Base-by-base conservation (phyloP, 2,113 vertebrate genomes). In the Cygnus atratus region DNA sequence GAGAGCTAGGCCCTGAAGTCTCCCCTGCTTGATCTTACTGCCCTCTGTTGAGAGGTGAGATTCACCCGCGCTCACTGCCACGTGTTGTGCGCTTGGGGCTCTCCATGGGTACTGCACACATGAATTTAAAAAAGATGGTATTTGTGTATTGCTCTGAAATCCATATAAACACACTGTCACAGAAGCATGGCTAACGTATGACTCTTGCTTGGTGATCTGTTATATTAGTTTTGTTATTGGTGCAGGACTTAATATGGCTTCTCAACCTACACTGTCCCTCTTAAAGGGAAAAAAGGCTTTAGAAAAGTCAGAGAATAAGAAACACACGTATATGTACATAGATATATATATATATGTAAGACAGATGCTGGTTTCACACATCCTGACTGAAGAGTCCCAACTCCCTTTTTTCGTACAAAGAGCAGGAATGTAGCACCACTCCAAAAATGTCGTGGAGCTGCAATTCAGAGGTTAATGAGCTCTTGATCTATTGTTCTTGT, bases 401-500 rank as follows among this genome's bases (percentile, higher is more conserved):
- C 39, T 88, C 17, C 8, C 13, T 72, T 48, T 44, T 33, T 71
- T 31, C 20, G 21, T 41, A 10, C 37, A 1, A 2, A 4, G 61
- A 76, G 79, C 44, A 88, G 84, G 68, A 55, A 70, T 29, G 35
- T 17, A 93, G 68, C 66, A 65, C 65, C 84, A 48, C 43, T 68
- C 89, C 84, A 93, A 94, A 90, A 90, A 67, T 92, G 95, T 61
- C 90, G 82, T 26, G 88, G 70, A 63, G 80, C 84, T 96, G 7
- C 84, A 90, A 94, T 85, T 91, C 58, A 95, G 84, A 93, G 91
- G 82, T 92, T 79, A 89, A 79, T 24, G 24, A 93, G 79, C 78
- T 90, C 97, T 76, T 87, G 92, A 94, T 81, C 94, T 83, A 91
- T 91, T 79, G 86, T 93, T 92, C 93, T 93, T 20, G 62, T 92